Conservation (phyloP, 2,113 vertebrate species). For the Dryoscopus gambensis region DNA sequence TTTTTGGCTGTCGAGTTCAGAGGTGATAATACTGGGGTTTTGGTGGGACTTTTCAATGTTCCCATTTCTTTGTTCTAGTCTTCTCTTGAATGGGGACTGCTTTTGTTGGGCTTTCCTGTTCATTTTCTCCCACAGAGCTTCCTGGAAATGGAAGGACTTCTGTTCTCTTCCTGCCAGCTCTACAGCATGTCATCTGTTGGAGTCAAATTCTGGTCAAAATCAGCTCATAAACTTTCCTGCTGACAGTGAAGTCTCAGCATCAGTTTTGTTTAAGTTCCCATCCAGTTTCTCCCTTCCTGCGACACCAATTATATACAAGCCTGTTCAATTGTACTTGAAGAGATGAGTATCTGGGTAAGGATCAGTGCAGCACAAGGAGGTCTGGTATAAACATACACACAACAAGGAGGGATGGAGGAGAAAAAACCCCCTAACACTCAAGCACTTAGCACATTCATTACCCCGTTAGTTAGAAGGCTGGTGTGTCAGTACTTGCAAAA, state of each 20-base stretch:
- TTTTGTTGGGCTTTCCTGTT: not conserved
- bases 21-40: not conserved
- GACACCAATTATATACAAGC: not conserved
- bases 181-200: not conserved
- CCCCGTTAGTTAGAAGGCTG: not conserved
- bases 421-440: not conserved
- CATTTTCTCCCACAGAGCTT: not conserved
- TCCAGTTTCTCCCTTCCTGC: not conserved
- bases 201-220: not conserved
- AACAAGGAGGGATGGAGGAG: not conserved
- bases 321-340: not conserved
- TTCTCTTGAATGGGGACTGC: not conserved
- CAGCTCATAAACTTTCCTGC: not conserved
- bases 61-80: not conserved
- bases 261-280: not conserved
- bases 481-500: not conserved
- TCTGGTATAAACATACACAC: not conserved
- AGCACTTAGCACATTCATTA: not conserved
- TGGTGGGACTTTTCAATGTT: not conserved
- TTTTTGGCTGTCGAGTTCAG: not conserved
- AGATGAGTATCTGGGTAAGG: not conserved
- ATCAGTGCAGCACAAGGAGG: not conserved
- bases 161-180: not conserved
- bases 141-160: not conserved
- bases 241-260: not conserved